These are phyloP conservation scores for Phyto melanocephala DNA, from an alignment of 2,888 invertebrate genomes.

Conservation along the genomic window DNA sequence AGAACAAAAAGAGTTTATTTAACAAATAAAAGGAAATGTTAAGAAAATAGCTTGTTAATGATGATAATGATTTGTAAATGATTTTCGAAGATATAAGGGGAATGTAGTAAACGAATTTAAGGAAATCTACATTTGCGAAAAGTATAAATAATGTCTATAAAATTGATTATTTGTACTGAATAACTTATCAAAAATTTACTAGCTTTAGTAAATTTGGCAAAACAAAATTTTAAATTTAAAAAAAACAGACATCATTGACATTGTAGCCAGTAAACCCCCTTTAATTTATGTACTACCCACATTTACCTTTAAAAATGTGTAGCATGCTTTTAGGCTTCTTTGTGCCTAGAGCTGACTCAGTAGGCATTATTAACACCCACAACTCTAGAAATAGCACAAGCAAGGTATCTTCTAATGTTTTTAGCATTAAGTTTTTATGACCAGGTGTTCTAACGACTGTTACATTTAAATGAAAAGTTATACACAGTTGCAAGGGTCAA, in stretches of 20 bases:
- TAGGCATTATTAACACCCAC: neutral
- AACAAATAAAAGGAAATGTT: neutral
- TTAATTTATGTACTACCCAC: too few species aligned
- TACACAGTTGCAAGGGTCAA: constrained; percentile 28
- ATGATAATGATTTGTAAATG: constrained; percentile 22
- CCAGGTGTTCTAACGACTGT: neutral
- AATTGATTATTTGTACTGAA: too few species aligned
- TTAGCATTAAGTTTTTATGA: constrained; percentile 27
- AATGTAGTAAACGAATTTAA: neutral
- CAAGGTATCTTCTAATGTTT: neutral
- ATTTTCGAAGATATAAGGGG: neutral
- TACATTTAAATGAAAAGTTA: constrained; percentile 35
- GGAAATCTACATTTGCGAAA: neutral
- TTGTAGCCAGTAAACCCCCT: too few species aligned
- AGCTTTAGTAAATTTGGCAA: too few species aligned
- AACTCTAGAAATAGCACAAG: neutral
- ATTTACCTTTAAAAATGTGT: too few species aligned
- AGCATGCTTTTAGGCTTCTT: neutral
- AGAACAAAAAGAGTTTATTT: neutral
- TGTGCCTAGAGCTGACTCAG: neutral
- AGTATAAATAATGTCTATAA: too few species aligned
- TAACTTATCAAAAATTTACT: too few species aligned
- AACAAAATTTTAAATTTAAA: too few species aligned
- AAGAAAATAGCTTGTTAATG: constrained; percentile 14
- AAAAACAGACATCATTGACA: too few species aligned